Evolutionary conservation across 2,888 invertebrate genomes (phyloP), one percentile per base, ranked within the genome.

Genomic region (Agrotis segetum): DNA sequence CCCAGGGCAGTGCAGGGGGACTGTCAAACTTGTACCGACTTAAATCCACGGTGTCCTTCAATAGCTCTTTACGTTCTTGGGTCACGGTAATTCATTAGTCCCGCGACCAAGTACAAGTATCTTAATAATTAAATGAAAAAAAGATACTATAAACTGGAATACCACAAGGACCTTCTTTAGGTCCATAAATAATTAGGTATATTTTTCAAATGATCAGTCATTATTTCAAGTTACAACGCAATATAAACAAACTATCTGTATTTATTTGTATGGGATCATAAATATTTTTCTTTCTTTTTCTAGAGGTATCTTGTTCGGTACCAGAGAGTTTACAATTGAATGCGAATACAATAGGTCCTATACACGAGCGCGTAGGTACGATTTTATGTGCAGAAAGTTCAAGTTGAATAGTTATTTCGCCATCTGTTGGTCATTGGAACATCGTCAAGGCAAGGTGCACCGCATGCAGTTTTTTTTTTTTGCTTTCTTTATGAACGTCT

Each of bases 361-460:
- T 24, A 24, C 24, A n/a, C n/a, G n/a, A n/a, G n/a, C n/a, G n/a
- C 9, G 40, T 40, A 40, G 11, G 16, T 62, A n/a, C 19, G 29
- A 5, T 49, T 13, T 3, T 19, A 19, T 19, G 17, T 46, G 14
- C 3, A 56, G 19, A 61, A 56, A 16, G 21, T 49, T 62, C 29
- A 52, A 66, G 21, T 49, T 62, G 40, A 52, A 66, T 62, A 6
- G 21, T 65, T 44, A 70, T 63, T 49, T 56, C 21, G 16, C 65
- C 65, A 65, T 76, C 76, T 62, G 77, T 24, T 53, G 71, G 58
- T 19, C 62, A 44, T 62, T 53, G 49, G 21, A 76, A 66, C 16
- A 53, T 75, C 66, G 62, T 66, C 49, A 21, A 29, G 40, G 24
- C 56, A 76, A 62, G 58, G 52, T 59, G 77, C 71, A 66, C 17